Base-by-base conservation (phyloP, 2,888 invertebrate genomes). In the Gibbula magus region DNA sequence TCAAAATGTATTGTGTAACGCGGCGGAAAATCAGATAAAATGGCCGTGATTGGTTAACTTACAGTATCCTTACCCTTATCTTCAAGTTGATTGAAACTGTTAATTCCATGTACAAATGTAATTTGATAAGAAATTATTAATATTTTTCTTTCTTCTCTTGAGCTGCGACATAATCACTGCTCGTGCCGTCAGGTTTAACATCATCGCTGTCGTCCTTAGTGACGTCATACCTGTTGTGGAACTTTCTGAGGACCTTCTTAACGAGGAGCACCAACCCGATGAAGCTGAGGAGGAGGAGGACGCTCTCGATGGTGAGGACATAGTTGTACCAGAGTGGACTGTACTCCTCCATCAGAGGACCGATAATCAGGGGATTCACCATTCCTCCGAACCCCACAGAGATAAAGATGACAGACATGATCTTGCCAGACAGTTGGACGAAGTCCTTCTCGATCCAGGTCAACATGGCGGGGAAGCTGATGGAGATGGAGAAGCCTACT, bases 371-470 rank as follows among this genome's bases (percentile, higher is more conserved):
- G 0, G 76, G 76, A 20, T 76, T 76, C 20, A 76, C 35, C 76
- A 76, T 76, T 13, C 76, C 76, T 16, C 76, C 76, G 7, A 76
- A 22, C 8, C 56, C 54, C 13, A 61, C 76, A 39, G 61, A 25
- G 22, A 76, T 54, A 35, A 76, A 56, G 35, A 76, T 35, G 32
- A 39, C 54, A 5, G 76, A 54, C 35, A 61, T 76, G 0, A 76
- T 76, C 54, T 76, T 76, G 5, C 76, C 76, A 7, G 54, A 56
- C 4, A 76, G 54, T n/a, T 56, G 76, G 22, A 76, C 53, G 22
- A 76, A 76, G 39, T 76, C 39, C 61, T 76, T 61, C 35, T 76
- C 76, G 1, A 61, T 76, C 76, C 76, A 76, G 10, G 76, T 76
- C 29, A 56, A 54, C 20, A 76, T 29, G 54, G 61, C 61, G 20